Base-by-base conservation (phyloP, 2,797 vertebrate genomes). In the Simalia tracyae region DNA sequence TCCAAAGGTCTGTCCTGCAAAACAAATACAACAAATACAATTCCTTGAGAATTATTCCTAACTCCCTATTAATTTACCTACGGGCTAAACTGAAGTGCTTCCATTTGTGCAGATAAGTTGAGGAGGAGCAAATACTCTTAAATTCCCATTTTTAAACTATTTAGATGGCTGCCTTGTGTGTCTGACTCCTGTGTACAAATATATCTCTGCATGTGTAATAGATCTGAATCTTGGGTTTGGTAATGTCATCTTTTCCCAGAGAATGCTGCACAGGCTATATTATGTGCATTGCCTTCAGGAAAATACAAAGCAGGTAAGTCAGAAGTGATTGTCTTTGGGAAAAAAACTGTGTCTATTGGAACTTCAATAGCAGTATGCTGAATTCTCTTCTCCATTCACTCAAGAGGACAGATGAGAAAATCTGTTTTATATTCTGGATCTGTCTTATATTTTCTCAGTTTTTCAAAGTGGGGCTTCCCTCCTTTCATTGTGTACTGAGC, bases 401-500 rank as follows among this genome's bases (percentile, higher is more conserved):
- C 4, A 81, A 46, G 42, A 36, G 72, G 72, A 81, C 42, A 81
- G 22, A 81, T 46, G 31, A 76, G 15, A 76, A 76, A 76, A 36
- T 24, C 26, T 87, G 87, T 2, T 0, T 10, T 91, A 92, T 91
- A 91, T 68, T 88, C 1, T 88, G 57, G 3, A 87, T 42, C 90
- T 86, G 14, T 63, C 50, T n/a, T 81, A 0, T 63, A 31, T 92
- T 92, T 92, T 92, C 90, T 10, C 90, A 4, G 57, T 68, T 93
- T 91, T 14, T 61, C 31, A 93, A 92, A 4, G 60, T 7, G 26
- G 3, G 9, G 22, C 90, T 36, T 15, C 28, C 0, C 91, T 36
- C 64, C 56, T 84, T 95, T 94, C 19, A 19, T 90, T 91, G 5
- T 88, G 89, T 91, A 60, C 0, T 2, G 72, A 84, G 86, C 60